Conservation (phyloP, 53 echinoderm and acorn worm species). For the Apostichopus leukothele region DNA sequence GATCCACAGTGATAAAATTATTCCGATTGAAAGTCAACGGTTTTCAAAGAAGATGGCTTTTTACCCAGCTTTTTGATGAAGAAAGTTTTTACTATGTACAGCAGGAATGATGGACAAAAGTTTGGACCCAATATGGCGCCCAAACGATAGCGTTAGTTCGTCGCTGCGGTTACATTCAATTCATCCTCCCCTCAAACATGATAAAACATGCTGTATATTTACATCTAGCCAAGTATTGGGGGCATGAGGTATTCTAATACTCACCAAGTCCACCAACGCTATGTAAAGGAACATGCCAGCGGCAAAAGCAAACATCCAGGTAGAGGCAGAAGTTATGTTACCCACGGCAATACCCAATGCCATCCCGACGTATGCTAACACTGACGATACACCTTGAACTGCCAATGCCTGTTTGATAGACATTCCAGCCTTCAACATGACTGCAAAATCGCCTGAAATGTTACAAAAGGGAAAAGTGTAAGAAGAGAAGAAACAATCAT, state of each 20-base stretch:
- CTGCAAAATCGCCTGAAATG: conserved; percentile 93
- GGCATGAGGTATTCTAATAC: conserved; percentile 11
- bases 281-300: conserved; percentile 97
- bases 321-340: conserved; percentile 67
- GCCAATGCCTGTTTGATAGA: conserved; percentile 80
- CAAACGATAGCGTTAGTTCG: no score
- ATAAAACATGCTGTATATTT: no score
- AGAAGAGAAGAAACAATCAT: not conserved
- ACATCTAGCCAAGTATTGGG: no score
- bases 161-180: no score
- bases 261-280: conserved; percentile 90
- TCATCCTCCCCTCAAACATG: no score
- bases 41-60: no score
- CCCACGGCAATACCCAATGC: conserved; percentile 79
- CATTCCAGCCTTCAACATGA: conserved; percentile 92
- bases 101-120: not conserved
- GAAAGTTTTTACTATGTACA: no score
- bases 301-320: conserved; percentile 95
- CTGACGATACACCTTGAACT: conserved; percentile 78
- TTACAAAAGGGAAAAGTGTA: not conserved
- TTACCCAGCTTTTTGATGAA: no score
- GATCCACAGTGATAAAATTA: no score
- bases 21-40: no score
- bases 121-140: not conserved
- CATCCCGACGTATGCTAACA: conserved; percentile 91